Evolutionary conservation across 2,888 invertebrate species (phyloP).

Genomic region (Leptinotarsa tumamoca): DNA sequence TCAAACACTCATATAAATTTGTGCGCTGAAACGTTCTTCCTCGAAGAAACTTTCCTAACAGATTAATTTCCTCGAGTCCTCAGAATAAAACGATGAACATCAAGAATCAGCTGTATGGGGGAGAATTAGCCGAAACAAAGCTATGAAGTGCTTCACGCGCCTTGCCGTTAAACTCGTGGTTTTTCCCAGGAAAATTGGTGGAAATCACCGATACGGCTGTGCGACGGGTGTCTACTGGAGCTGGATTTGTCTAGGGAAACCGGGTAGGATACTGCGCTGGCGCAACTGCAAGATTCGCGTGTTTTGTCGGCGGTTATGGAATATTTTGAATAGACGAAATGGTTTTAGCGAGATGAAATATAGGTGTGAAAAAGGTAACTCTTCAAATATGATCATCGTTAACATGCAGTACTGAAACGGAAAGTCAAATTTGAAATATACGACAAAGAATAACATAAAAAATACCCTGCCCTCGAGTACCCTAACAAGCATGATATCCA

Average conservation of each 20-base stretch:
- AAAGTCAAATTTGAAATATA: too few relatives aligned
- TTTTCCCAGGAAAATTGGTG: slow-evolving; percentile 44
- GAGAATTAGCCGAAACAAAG: slow-evolving; percentile 5
- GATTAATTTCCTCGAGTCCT: slow-evolving; percentile 29
- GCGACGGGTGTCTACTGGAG: slow-evolving; percentile 58
- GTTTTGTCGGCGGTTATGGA: slow-evolving; percentile 56
- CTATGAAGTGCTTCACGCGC: slow-evolving; percentile 15
- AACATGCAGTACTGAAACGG: neutral
- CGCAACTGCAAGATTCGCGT: slow-evolving; percentile 54
- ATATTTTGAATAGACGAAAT: slow-evolving; percentile 55
- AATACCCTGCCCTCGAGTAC: too few relatives aligned
- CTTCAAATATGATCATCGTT: neutral
- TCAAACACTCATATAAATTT: slow-evolving; percentile 33
- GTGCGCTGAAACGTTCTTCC: slow-evolving; percentile 31
- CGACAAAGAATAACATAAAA: too few relatives aligned
- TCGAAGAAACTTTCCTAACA: slow-evolving; percentile 27
- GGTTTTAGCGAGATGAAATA: slow-evolving; percentile 39
- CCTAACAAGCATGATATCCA: too few relatives aligned
- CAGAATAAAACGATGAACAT: slow-evolving; percentile 14
- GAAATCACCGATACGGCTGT: slow-evolving; percentile 51
- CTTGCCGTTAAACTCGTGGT: slow-evolving; percentile 32
- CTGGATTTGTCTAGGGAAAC: slow-evolving; percentile 59
- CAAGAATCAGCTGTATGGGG: slow-evolving; percentile 2
- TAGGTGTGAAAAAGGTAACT: neutral
- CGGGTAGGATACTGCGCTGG: slow-evolving; percentile 57